Conservation (phyloP, 2,797 vertebrate genomes). For the Cebuella pygmaea region DNA sequence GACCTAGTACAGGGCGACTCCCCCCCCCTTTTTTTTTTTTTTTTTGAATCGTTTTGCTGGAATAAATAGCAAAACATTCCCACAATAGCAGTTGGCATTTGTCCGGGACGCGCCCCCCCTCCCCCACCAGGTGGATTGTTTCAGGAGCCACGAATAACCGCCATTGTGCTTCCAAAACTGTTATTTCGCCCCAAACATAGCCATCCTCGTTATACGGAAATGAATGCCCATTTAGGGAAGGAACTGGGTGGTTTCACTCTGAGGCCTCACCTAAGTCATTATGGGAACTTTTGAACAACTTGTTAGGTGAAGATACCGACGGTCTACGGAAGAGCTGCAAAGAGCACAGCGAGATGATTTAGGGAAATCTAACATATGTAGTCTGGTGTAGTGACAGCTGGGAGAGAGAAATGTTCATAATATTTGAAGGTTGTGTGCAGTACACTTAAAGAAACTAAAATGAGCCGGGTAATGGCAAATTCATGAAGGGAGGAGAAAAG, state of each 20-base stretch:
- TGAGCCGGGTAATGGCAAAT: slow-evolving; percentile 56
- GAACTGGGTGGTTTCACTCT: background rate
- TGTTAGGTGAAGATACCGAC: background rate
- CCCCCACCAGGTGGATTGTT: background rate
- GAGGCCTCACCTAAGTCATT: slow-evolving; percentile 13
- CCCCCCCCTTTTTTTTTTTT: background rate
- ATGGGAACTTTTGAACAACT: slow-evolving; percentile 9
- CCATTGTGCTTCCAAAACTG: slow-evolving; percentile 22
- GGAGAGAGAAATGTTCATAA: slow-evolving; percentile 75
- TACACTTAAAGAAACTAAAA: slow-evolving; percentile 64
- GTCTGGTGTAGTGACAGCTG: slow-evolving; percentile 75
- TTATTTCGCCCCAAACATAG: slow-evolving; percentile 43
- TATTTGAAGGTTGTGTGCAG: slow-evolving; percentile 77
- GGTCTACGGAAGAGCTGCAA: slow-evolving; percentile 29
- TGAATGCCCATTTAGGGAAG: background rate
- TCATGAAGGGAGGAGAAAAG: slow-evolving; percentile 37
- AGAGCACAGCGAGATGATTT: slow-evolving; percentile 68
- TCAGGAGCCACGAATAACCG: background rate
- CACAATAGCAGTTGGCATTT: slow-evolving; percentile 17
- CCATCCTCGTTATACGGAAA: background rate
- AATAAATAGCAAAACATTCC: slow-evolving; percentile 40
- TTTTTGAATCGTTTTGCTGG: slow-evolving; percentile 52
- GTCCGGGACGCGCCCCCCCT: background rate
- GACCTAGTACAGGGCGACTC: slow-evolving; percentile 2
- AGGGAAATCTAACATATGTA: slow-evolving; percentile 69